Evolutionary conservation across 2,888 invertebrate species (phyloP).

Genomic region (Microctonus aethiopoides): DNA sequence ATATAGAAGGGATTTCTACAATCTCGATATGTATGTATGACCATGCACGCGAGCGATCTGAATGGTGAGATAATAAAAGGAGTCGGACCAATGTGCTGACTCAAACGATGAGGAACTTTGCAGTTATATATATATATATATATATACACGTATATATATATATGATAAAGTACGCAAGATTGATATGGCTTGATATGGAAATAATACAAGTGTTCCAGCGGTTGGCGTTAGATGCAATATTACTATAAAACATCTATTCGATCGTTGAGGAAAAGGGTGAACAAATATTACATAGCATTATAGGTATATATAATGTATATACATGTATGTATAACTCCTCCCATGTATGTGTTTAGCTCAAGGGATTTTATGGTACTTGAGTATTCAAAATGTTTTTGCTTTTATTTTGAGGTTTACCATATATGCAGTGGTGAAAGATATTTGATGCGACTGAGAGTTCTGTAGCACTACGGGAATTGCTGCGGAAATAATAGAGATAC

Average conservation of each 20-base stretch:
- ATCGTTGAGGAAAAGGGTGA: not conserved
- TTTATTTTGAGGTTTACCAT: not conserved
- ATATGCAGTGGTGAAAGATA: not conserved
- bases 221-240: not conserved
- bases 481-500: conserved; percentile 25
- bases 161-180: not conserved
- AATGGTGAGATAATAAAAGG: conserved; percentile 23
- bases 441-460: not conserved
- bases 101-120: conserved; percentile 9
- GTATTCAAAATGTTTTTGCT: not conserved
- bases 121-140: not conserved
- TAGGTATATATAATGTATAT: not conserved
- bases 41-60: conserved; percentile 30
- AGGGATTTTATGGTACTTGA: not conserved
- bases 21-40: conserved; percentile 6
- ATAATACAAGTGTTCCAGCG: not conserved
- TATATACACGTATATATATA: not conserved
- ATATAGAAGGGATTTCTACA: not conserved
- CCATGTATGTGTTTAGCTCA: no score
- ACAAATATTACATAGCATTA: not conserved
- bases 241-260: not conserved
- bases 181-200: not conserved
- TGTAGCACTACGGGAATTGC: not conserved
- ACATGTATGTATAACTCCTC: not conserved
- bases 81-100: conserved; percentile 24